Evolutionary conservation across 2,113 vertebrate species (phyloP).

Genomic region (Saccopteryx leptura): DNA sequence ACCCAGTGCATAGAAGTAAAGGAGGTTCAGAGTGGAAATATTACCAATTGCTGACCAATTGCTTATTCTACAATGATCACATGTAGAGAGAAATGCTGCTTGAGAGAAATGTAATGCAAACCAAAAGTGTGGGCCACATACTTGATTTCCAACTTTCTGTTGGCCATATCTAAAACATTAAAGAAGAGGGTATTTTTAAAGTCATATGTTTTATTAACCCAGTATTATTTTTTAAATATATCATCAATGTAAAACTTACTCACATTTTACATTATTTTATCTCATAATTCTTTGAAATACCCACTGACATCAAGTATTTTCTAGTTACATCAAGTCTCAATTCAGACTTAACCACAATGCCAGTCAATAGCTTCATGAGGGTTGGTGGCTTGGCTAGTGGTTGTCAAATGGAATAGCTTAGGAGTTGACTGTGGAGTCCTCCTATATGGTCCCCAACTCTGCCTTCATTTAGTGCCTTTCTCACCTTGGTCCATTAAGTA

Average conservation of each 20-base stretch:
- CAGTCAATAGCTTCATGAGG: fast-evolving
- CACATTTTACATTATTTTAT: background rate
- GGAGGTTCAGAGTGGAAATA: background rate
- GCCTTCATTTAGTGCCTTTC: background rate
- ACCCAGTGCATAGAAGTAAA: background rate
- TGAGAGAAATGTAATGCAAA: background rate
- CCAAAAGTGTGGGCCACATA: background rate
- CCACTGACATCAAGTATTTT: background rate
- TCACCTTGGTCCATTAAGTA: background rate
- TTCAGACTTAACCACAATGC: background rate
- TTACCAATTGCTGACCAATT: too few relatives aligned
- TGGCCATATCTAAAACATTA: background rate
- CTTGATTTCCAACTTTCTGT: background rate
- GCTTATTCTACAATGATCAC: too few relatives aligned
- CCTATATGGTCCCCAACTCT: fast-evolving
- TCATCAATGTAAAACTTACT: background rate
- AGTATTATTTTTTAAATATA: background rate
- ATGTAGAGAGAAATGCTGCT: background rate
- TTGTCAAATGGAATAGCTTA: background rate
- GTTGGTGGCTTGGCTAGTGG: background rate
- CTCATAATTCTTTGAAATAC: background rate
- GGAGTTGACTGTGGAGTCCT: background rate
- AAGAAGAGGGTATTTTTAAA: background rate
- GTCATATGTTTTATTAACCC: background rate
- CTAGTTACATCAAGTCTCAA: background rate